Percentiles rank a stretch among this genome's conserved stretches.
Evolutionary conservation across 2,113 vertebrate genomes (phyloP).

Genomic region (Delphinapterus leucas): DNA sequence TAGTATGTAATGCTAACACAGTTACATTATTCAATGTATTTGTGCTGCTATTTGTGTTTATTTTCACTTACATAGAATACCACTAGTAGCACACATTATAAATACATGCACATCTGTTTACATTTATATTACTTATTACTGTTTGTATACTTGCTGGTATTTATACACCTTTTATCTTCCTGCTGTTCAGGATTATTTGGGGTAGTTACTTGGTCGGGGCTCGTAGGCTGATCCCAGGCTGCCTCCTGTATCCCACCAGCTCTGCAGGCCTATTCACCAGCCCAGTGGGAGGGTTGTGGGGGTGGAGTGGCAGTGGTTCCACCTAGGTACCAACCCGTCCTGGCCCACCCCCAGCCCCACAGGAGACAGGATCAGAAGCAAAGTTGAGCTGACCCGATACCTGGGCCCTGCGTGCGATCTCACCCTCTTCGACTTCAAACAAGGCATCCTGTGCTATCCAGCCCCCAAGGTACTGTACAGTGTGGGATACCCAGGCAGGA

Average conservation of each 20-base stretch:
- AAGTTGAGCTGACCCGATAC: slow-evolving; percentile 86
- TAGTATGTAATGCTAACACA: not conserved
- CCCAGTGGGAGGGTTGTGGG: not conserved
- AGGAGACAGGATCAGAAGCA: slow-evolving; percentile 89
- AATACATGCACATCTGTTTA: not conserved
- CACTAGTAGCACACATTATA: not conserved
- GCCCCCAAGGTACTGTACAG: slow-evolving; percentile 61
- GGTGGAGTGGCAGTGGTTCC: not conserved
- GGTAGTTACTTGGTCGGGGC: not conserved
- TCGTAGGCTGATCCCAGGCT: not conserved
- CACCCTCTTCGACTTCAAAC: slow-evolving; percentile 88
- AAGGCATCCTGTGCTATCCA: slow-evolving; percentile 82
- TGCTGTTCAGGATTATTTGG: not conserved
- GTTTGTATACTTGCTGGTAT: not conserved
- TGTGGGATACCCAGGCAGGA: not conserved
- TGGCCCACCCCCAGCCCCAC: slow-evolving; percentile 80
- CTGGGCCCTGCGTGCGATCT: slow-evolving; percentile 83
- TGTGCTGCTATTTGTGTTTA: not conserved
- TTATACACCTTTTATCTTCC: not conserved
- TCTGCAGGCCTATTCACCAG: not conserved
- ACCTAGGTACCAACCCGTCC: not conserved
- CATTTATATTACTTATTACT: not conserved
- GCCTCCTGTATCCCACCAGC: not conserved
- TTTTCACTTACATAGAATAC: not conserved
- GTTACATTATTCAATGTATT: not conserved